Conservation (phyloP, 2,888 invertebrate genomes). For the Nemotelus nigrinus region DNA sequence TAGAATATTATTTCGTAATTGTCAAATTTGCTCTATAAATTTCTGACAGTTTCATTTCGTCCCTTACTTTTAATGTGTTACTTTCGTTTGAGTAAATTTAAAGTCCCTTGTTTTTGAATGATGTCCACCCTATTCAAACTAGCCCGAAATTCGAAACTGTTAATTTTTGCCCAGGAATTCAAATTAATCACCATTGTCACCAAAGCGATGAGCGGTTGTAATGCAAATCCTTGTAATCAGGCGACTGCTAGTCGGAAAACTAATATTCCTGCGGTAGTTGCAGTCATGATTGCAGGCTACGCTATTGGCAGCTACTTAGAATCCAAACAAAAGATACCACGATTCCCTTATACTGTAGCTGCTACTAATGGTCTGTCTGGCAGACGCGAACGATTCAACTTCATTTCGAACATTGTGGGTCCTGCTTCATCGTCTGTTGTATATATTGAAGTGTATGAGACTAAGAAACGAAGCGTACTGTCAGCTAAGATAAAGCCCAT, state of each 20-base stretch:
- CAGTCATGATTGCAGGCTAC: conserved; percentile 74
- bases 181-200: too few relatives aligned
- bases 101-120: too few relatives aligned
- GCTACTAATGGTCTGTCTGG: conserved; percentile 53
- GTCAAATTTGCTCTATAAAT: too few relatives aligned
- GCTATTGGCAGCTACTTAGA: background rate
- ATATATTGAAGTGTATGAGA: conserved; percentile 88
- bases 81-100: too few relatives aligned
- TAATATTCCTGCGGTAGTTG: too few relatives aligned
- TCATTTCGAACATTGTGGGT: conserved; percentile 72
- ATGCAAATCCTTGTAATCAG: conserved; percentile 85
- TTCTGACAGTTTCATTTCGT: too few relatives aligned
- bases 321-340: background rate
- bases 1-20: too few relatives aligned
- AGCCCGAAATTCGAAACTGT: too few relatives aligned
- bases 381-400: background rate
- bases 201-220: conserved; percentile 67
- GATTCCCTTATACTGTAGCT: conserved; percentile 58
- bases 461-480: conserved; percentile 74
- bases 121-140: too few relatives aligned
- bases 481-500: conserved; percentile 74
- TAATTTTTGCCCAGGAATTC: too few relatives aligned
- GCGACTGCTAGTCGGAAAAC: conserved; percentile 79
- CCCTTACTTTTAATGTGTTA: too few relatives aligned
- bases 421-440: conserved; percentile 87